Conservation (phyloP, 2,113 vertebrate species). For the Acrocephalus kingi region DNA sequence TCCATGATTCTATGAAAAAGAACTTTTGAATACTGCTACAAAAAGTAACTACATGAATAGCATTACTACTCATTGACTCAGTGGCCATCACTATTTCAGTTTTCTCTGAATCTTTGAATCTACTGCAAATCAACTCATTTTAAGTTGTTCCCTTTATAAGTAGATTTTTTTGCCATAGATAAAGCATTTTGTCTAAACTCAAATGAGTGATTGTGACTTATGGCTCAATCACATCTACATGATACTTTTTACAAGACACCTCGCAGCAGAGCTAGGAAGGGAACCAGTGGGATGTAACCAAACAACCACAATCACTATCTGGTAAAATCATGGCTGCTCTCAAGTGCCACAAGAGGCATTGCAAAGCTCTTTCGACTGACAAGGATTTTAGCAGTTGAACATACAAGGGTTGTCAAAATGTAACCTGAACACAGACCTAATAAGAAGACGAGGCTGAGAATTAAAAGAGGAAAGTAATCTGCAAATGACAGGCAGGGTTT, state of each 20-base stretch:
- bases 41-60: not conserved
- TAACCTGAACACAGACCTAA: not conserved
- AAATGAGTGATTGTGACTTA: accelerated
- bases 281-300: not conserved
- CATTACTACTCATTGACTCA: accelerated
- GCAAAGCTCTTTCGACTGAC: not conserved
- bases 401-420: not conserved
- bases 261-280: not conserved
- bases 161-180: not conserved
- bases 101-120: not conserved
- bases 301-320: not conserved
- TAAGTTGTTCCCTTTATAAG: not conserved
- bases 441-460: not conserved
- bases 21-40: not conserved
- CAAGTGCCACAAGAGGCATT: not conserved
- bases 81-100: not conserved
- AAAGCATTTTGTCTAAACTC: not conserved
- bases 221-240: accelerated
- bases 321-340: not conserved
- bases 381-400: not conserved
- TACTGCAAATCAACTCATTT: not conserved
- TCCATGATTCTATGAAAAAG: not conserved
- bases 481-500: not conserved
- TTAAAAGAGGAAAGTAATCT: not conserved
- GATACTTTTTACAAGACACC: accelerated